A percentile compares a stretch with the other conserved stretches of the same genome.
phyloP scores from a whole-genome alignment of 2,113 vertebrate species.

The Rousettus leschenaultii region DNA sequence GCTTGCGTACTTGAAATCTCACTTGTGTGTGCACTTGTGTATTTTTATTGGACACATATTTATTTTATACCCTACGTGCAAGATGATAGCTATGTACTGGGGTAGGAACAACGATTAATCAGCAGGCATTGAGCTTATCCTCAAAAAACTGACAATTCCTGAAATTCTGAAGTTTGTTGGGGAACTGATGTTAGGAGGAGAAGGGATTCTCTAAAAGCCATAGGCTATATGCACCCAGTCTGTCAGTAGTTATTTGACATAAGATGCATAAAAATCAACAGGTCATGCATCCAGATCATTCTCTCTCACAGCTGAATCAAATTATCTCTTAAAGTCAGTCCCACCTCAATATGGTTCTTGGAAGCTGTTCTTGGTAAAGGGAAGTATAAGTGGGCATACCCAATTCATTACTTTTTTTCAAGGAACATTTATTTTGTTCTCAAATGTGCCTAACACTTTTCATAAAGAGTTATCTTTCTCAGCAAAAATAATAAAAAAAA shows the following conservation, averaged over 20 bases:
- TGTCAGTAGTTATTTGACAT: neutral
- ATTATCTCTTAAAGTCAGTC: neutral
- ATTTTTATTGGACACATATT: neutral
- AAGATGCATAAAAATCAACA: neutral
- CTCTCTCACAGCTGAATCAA: neutral
- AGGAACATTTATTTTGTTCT: constrained; percentile 13
- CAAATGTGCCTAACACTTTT: neutral
- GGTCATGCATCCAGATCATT: neutral
- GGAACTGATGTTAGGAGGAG: neutral
- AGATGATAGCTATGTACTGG: neutral
- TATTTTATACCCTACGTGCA: neutral
- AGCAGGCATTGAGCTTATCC: neutral
- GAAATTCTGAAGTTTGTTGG: neutral
- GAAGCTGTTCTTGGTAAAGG: constrained; percentile 27
- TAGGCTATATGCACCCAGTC: neutral
- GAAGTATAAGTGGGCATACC: neutral
- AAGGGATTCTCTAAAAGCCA: neutral
- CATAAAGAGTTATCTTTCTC: neutral
- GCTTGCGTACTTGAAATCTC: neutral
- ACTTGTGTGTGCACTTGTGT: too few relatives aligned
- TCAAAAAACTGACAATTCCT: neutral
- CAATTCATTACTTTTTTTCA: neutral
- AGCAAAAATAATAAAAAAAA: neutral
- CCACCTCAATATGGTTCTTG: neutral
- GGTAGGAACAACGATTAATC: neutral